Percentiles rank a stretch among this genome's conserved stretches.
These are phyloP conservation scores for Saturnia pavonia DNA, from an alignment of 2,888 invertebrate genomes.

Conservation along the genomic window DNA sequence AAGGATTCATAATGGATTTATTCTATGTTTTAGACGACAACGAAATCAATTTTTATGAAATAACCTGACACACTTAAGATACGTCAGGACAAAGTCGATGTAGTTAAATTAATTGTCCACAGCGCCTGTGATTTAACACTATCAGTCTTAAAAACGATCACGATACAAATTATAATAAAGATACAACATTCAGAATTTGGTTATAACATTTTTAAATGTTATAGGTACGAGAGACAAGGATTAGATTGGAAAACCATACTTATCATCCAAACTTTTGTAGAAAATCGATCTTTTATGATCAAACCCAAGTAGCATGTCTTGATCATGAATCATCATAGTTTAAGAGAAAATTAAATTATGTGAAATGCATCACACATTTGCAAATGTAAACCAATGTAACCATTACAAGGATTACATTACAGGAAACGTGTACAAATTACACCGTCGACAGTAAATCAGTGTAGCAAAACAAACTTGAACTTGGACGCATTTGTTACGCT, in stretches of 20 bases:
- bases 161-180: not conserved
- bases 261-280: too few species aligned
- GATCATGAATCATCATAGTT: not conserved
- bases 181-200: not conserved
- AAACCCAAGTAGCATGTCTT: not conserved
- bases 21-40: not conserved
- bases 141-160: not conserved
- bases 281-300: not conserved
- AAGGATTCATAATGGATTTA: not conserved
- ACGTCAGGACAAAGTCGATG: not conserved
- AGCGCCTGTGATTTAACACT: not conserved
- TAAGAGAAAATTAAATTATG: not conserved
- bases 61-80: not conserved
- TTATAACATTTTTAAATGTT: too few species aligned
- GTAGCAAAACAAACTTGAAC: conserved; percentile 65
- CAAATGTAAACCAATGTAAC: not conserved
- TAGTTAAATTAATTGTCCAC: not conserved
- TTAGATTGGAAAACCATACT: not conserved
- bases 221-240: too few species aligned
- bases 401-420: not conserved
- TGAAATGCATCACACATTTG: not conserved
- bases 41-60: not conserved
- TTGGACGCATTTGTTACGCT: conserved; percentile 53
- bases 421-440: conserved; percentile 19
- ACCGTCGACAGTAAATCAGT: conserved; percentile 35